Percentiles rank a stretch among this genome's conserved stretches.
phyloP scores from a whole-genome alignment of 2,113 vertebrate species.

The Charina bottae region DNA sequence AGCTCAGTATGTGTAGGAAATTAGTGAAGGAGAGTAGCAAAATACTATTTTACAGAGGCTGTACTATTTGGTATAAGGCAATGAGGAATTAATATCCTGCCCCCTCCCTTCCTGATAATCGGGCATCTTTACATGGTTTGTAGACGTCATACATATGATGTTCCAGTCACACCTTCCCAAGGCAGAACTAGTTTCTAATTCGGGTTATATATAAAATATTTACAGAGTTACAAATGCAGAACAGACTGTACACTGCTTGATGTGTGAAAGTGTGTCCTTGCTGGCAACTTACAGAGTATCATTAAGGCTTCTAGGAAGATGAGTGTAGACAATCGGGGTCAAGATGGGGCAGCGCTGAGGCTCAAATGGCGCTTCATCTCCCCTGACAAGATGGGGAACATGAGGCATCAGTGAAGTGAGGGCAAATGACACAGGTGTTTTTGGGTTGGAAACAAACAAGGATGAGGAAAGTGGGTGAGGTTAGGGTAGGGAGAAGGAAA shows the following conservation, averaged over 20 bases:
- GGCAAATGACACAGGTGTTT: neutral
- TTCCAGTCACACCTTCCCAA: neutral
- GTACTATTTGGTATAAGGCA: slow-evolving; percentile 35
- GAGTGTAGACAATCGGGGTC: neutral
- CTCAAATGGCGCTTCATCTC: neutral
- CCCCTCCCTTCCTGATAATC: neutral
- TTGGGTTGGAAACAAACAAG: neutral
- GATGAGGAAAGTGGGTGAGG: neutral
- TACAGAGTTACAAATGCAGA: slow-evolving; percentile 21
- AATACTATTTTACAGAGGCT: slow-evolving; percentile 2
- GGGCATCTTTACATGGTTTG: slow-evolving; percentile 1
- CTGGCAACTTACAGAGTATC: neutral
- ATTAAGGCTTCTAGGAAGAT: slow-evolving; percentile 34
- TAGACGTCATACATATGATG: neutral
- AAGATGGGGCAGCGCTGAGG: slow-evolving; percentile 40
- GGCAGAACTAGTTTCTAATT: neutral
- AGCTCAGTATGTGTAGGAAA: neutral
- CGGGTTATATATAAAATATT: slow-evolving; percentile 34
- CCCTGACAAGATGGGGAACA: neutral
- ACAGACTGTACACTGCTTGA: neutral
- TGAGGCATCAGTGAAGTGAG: neutral
- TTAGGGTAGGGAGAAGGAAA: neutral
- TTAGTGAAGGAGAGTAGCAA: neutral
- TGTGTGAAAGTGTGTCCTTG: neutral
- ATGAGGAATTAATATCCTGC: slow-evolving; percentile 19